Percentiles rank a stretch among this genome's conserved stretches.
phyloP scores from a whole-genome alignment of 1,140 invertebrate genomes.

The Akabosia matsudoensis region DNA sequence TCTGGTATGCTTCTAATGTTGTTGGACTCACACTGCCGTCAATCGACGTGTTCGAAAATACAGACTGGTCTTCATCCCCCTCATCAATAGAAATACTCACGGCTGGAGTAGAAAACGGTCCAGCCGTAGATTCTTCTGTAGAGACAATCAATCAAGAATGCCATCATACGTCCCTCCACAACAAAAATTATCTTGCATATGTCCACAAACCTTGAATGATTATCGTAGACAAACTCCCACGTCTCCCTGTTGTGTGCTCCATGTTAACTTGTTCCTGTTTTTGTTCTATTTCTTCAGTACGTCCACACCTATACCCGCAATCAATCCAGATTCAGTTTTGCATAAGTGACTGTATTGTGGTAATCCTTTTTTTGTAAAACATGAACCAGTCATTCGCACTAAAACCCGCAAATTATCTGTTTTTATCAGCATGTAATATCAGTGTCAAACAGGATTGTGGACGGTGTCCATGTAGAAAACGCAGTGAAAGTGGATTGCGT shows the following conservation, averaged over 20 bases:
- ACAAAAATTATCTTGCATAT: not conserved
- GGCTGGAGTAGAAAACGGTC: not conserved
- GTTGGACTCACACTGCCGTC: not conserved
- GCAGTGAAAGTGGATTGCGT: no score
- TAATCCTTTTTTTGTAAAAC: no score
- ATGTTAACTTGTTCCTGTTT: not conserved
- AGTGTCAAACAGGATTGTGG: no score
- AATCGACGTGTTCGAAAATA: not conserved
- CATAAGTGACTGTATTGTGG: no score
- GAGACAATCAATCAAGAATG: not conserved
- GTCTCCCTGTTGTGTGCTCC: conserved; percentile 7
- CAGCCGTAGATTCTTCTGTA: not conserved
- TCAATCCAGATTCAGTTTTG: no score
- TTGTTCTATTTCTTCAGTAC: not conserved
- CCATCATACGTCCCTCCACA: not conserved
- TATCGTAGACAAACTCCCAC: not conserved
- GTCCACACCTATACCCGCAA: not conserved
- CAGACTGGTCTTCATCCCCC: not conserved
- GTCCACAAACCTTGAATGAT: not conserved
- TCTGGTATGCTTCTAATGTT: not conserved
- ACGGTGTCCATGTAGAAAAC: no score
- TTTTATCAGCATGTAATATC: no score
- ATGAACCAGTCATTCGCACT: no score
- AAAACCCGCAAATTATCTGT: no score
- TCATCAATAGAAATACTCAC: conserved; percentile 1